Conservation (phyloP, 2,888 invertebrate genomes). For the Phengaris alcon region DNA sequence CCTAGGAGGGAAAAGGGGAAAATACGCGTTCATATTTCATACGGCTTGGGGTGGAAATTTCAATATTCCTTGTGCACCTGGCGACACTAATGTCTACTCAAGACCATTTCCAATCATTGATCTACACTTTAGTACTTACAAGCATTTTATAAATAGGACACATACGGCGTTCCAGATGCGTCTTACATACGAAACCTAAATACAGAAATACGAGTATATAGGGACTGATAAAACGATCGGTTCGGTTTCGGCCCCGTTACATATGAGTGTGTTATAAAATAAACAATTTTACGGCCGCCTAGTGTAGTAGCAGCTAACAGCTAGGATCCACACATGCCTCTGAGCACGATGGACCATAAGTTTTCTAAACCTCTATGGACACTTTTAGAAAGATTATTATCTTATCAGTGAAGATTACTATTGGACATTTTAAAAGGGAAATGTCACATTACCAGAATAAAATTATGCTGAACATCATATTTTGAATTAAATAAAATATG, state of each 20-base stretch:
- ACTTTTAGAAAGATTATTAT: no score
- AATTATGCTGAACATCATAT: no score
- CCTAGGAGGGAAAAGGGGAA: background rate
- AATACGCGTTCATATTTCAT: background rate
- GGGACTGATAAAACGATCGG: constrained; percentile 32
- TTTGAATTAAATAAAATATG: background rate
- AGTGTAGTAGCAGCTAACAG: background rate
- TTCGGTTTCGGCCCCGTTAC: constrained; percentile 35
- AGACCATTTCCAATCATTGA: constrained; percentile 26
- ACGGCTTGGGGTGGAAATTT: background rate
- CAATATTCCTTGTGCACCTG: background rate
- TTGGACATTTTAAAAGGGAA: no score
- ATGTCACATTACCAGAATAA: no score
- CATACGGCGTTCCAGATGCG: constrained; percentile 58
- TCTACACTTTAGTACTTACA: constrained; percentile 31
- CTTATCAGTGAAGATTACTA: no score
- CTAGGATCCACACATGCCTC: background rate
- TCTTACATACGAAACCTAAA: constrained; percentile 51
- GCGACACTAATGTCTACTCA: constrained; percentile 20
- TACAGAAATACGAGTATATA: constrained; percentile 46
- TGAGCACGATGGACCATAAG: background rate
- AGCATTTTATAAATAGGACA: constrained; percentile 63
- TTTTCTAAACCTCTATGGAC: no score
- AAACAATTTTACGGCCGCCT: constrained; percentile 19
- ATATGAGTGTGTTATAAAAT: constrained; percentile 26